Evolutionary conservation across 1,140 invertebrate species (phyloP).

Genomic region (Drosophila littoralis): DNA sequence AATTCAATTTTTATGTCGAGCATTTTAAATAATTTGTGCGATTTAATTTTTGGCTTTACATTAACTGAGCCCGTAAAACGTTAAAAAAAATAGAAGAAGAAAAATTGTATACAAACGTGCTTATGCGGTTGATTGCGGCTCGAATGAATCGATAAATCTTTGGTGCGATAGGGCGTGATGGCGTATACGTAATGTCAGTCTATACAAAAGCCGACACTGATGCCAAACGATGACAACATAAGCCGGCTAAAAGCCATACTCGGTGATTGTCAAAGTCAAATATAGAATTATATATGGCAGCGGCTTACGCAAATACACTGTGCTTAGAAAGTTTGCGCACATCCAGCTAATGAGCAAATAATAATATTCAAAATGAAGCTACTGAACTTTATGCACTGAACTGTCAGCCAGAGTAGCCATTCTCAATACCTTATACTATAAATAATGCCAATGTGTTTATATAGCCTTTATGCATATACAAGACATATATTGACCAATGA

Average conservation of each 20-base stretch:
- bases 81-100: constrained; percentile 5
- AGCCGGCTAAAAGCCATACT: constrained; percentile 52
- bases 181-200: constrained; percentile 62
- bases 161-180: constrained; percentile 17
- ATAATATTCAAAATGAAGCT: constrained; percentile 10
- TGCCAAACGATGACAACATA: constrained; percentile 64
- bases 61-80: constrained; percentile 71
- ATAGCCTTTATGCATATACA: neutral
- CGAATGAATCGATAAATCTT: constrained; percentile 40
- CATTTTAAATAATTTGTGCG: constrained; percentile 79
- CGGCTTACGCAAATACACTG: constrained; percentile 36
- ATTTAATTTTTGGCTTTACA: constrained; percentile 73
- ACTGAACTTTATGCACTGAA: neutral
- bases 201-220: constrained; percentile 52
- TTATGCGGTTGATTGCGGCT: constrained; percentile 57
- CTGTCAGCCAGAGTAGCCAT: neutral
- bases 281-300: constrained; percentile 55
- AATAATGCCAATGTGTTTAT: neutral
- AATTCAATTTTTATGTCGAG: constrained; percentile 72
- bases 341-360: constrained; percentile 21
- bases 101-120: constrained; percentile 54
- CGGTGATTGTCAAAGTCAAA: constrained; percentile 70
- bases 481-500: neutral
- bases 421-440: neutral
- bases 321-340: constrained; percentile 27